Evolutionary conservation across 2,797 vertebrate genomes (phyloP).

Genomic region (Fringilla coelebs): DNA sequence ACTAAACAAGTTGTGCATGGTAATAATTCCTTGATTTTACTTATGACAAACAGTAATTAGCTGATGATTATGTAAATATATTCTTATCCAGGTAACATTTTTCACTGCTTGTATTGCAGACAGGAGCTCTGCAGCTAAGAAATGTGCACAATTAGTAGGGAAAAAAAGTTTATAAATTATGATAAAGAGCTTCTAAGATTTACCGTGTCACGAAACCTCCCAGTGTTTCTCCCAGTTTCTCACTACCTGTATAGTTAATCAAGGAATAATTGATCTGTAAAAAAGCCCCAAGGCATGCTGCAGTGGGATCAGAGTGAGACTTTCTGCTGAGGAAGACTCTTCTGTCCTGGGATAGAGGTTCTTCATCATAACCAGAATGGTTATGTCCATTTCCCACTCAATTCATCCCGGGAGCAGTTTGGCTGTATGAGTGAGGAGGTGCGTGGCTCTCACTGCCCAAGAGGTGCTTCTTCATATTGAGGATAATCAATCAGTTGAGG

Average conservation of each 20-base stretch:
- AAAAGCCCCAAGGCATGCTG: not conserved
- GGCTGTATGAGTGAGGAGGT: not conserved
- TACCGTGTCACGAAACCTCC: not conserved
- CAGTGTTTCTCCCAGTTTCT: not conserved
- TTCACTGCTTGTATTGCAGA: not conserved
- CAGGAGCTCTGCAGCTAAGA: slow-evolving; percentile 10
- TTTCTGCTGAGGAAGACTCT: not conserved
- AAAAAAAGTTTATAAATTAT: not conserved
- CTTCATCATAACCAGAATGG: not conserved
- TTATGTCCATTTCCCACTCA: not conserved
- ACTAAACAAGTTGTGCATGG: not conserved
- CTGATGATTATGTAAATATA: slow-evolving; percentile 21
- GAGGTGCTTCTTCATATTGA: not conserved
- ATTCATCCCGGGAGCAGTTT: not conserved
- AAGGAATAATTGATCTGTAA: not conserved
- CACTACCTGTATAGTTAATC: not conserved
- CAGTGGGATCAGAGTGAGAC: not conserved
- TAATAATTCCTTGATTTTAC: slow-evolving; percentile 46
- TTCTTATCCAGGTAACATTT: slow-evolving; percentile 46
- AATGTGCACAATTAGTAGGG: not conserved
- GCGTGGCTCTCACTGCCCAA: not conserved
- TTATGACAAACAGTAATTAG: slow-evolving; percentile 47
- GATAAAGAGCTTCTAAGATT: slow-evolving; percentile 12
- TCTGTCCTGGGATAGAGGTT: not conserved
- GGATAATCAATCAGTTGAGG: not conserved